phyloP scores from a whole-genome alignment of 2,797 vertebrate genomes.

The Geotrypetes seraphini region DNA sequence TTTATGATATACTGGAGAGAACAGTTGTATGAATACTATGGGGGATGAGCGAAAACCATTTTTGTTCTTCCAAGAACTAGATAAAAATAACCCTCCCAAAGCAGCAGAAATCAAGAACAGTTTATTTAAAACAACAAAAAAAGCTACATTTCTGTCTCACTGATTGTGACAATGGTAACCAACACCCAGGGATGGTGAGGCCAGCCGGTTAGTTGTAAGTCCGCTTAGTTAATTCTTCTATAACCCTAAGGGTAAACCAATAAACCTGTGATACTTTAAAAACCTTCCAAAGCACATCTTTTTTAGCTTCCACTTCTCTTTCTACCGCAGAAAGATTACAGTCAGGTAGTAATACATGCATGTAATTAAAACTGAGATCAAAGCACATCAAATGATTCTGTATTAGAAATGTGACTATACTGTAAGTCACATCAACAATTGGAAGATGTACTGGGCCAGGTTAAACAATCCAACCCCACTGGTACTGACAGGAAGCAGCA shows the following conservation, averaged over 20 bases:
- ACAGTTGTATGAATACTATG: constrained; percentile 61
- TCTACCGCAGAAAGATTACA: constrained; percentile 43
- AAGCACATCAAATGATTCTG: constrained; percentile 66
- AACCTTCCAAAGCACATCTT: constrained; percentile 36
- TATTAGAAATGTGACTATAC: constrained; percentile 91
- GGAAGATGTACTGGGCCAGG: constrained; percentile 66
- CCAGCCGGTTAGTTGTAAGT: constrained; percentile 31
- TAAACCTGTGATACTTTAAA: constrained; percentile 18
- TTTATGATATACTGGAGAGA: constrained; percentile 48
- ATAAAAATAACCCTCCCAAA: too few relatives aligned
- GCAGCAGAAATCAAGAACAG: too few relatives aligned
- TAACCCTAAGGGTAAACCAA: constrained; percentile 23
- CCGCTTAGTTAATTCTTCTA: constrained; percentile 27
- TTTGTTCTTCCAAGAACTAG: too few relatives aligned
- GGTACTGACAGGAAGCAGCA: constrained; percentile 66
- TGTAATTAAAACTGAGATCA: constrained; percentile 63
- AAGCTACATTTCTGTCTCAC: constrained; percentile 32
- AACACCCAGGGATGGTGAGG: constrained; percentile 34
- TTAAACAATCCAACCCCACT: constrained; percentile 44
- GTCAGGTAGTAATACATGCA: constrained; percentile 85
- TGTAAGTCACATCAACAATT: constrained; percentile 79
- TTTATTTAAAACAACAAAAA: constrained; percentile 33
- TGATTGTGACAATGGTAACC: constrained; percentile 24
- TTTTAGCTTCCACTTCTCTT: constrained; percentile 26
- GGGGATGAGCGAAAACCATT: constrained; percentile 55